Conservation (phyloP, 2,888 invertebrate genomes). For the Metellina segmentata region DNA sequence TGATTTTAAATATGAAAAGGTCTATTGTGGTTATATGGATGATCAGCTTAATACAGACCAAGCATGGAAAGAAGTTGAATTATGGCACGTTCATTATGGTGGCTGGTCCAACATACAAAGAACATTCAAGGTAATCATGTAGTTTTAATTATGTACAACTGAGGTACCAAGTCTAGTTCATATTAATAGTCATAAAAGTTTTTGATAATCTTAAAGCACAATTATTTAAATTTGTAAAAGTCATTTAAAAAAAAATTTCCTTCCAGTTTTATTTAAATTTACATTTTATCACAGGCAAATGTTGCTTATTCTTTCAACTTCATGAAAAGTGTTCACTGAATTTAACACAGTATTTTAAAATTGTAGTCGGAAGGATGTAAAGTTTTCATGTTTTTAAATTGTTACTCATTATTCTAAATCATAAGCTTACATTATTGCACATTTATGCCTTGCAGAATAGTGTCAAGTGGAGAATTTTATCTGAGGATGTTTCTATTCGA, state of each 20-base stretch:
- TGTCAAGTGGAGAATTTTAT: conserved; percentile 71
- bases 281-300: neutral
- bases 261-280: no score
- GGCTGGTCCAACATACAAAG: conserved; percentile 27
- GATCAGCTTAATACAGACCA: conserved; percentile 80
- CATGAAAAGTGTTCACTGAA: neutral
- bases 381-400: no score
- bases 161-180: neutral
- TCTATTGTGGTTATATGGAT: conserved; percentile 80
- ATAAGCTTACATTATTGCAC: no score
- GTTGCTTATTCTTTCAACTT: neutral
- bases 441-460: conserved; percentile 26
- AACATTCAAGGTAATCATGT: conserved; percentile 48
- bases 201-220: neutral
- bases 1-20: conserved; percentile 13
- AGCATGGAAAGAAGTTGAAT: conserved; percentile 79
- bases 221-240: neutral
- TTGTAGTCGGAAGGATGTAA: no score
- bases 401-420: no score
- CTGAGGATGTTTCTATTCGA: conserved; percentile 77
- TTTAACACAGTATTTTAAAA: neutral
- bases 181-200: neutral
- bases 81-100: conserved; percentile 78
- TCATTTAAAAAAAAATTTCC: neutral
- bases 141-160: neutral